phyloP scores from a whole-genome alignment of 2,888 invertebrate species.

The Drosophila rubida region DNA sequence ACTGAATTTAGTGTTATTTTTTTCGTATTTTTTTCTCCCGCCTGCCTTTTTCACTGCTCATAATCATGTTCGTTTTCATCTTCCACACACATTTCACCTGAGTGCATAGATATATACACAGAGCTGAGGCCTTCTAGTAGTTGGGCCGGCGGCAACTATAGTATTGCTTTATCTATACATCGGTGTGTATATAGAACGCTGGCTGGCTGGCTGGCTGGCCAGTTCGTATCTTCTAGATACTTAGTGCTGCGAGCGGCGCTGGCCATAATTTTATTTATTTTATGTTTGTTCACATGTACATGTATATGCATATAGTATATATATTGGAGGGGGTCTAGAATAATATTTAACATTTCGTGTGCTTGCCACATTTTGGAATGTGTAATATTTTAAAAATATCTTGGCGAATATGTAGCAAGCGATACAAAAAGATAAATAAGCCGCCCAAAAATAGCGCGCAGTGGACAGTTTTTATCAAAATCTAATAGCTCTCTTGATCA shows the following conservation, averaged over 20 bases:
- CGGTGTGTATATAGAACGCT: conserved; percentile 15
- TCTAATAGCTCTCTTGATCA: background rate
- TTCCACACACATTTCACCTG: conserved; percentile 84
- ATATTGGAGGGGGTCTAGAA: conserved; percentile 35
- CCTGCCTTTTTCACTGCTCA: conserved; percentile 42
- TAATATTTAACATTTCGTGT: conserved; percentile 67
- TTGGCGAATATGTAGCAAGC: conserved; percentile 71
- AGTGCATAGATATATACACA: conserved; percentile 56
- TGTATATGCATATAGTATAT: background rate
- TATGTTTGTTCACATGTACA: conserved; percentile 50
- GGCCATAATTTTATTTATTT: conserved; percentile 79
- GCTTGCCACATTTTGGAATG: conserved; percentile 83
- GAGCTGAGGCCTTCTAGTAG: conserved; percentile 41
- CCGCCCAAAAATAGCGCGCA: conserved; percentile 59
- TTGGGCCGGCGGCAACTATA: conserved; percentile 32
- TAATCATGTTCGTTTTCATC: conserved; percentile 77
- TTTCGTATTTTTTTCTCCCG: conserved; percentile 51
- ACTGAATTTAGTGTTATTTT: conserved; percentile 64
- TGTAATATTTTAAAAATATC: conserved; percentile 83
- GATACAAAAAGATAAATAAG: conserved; percentile 71
- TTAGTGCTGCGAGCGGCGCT: conserved; percentile 47
- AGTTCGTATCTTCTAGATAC: conserved; percentile 73
- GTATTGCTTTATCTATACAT: background rate
- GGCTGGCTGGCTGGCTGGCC: conserved; percentile 46
- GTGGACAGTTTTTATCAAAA: conserved; percentile 26